Evolutionary conservation across 2,797 vertebrate species (phyloP), one percentile per base, ranked within the genome.

Genomic region (Molossus molossus): DNA sequence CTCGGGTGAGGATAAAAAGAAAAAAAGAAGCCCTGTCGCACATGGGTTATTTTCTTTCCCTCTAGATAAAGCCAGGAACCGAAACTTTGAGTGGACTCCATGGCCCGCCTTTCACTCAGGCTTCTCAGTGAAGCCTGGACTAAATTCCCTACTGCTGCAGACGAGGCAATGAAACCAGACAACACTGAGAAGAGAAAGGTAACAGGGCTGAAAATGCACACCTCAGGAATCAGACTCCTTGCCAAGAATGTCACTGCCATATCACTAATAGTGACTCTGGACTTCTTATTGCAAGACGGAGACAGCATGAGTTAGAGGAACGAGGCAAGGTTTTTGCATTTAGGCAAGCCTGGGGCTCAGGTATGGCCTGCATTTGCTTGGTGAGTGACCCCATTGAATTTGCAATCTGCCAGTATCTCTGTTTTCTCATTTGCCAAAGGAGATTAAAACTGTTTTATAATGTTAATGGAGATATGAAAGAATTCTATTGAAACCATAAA

Each of bases 401-500:
- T 10, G 6, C 2, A 45, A 60, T 67, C 25, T 57, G 33, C 45
- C 23, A 33, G 29, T 85, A 14, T 57, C 11, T 90, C 82, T 88
- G 73, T 79, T 73, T 93, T 70, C 21, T 48, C 29, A 25, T 64
- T 81, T 75, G n/a, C 20, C 83, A 82, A 60, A 55, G 14, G 9
- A 80, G 29, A 83, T 23, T 37, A 45, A 90, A 62, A 69, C 6
- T 11, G n/a, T 37, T 86, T 70, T 33, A 79, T 29, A 48, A 62
- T 57, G 9, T 64, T 69, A 62, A 27, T 65, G 75, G 40, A 93
- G 27, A 77, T 73, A 17, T 79, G 23, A 55, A 84, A 85, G 15
- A 84, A 62, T 15, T 75, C 9, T 57, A 18, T 80, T 79, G 29
- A 84, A 88, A 89, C 29, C 12, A 1, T 70, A 91, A 83, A 90